phyloP scores from a whole-genome alignment of 2,888 invertebrate species.

The Acrocera orbiculus region DNA sequence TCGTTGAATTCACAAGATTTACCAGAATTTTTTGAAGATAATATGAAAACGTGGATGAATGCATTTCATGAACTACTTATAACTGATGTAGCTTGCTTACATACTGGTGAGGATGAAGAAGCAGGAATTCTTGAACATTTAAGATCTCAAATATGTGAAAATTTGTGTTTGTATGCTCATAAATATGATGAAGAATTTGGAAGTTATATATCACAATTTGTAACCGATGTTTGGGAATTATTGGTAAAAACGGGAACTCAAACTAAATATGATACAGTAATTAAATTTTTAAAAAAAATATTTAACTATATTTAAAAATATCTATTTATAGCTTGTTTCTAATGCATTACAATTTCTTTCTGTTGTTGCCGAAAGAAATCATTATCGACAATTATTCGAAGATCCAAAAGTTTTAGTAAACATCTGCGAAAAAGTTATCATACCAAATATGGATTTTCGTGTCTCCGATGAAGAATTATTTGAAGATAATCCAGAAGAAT shows the following conservation, averaged over 20 bases:
- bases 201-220: constrained; percentile 75
- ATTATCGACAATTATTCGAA: constrained; percentile 77
- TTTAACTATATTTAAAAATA: not conserved
- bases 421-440: constrained; percentile 96
- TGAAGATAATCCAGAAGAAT: constrained; percentile 97
- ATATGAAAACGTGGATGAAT: constrained; percentile 90
- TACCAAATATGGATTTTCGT: constrained; percentile 95
- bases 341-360: constrained; percentile 91
- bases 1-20: constrained; percentile 95
- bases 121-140: constrained; percentile 79
- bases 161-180: constrained; percentile 83
- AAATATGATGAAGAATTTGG: constrained; percentile 97
- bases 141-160: constrained; percentile 92
- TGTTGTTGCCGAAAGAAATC: constrained; percentile 79
- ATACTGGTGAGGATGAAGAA: constrained; percentile 67
- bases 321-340: constrained; percentile 60
- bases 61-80: constrained; percentile 69
- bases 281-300: constrained; percentile 13
- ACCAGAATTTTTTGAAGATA: constrained; percentile 98
- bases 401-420: constrained; percentile 69
- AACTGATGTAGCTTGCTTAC: constrained; percentile 56
- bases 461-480: constrained; percentile 90
- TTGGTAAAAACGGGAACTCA: constrained; percentile 69
- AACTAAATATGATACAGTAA: constrained; percentile 79
- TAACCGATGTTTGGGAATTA: constrained; percentile 86